Conservation (phyloP, 2,888 invertebrate species). For the Ectobius pallidus region DNA sequence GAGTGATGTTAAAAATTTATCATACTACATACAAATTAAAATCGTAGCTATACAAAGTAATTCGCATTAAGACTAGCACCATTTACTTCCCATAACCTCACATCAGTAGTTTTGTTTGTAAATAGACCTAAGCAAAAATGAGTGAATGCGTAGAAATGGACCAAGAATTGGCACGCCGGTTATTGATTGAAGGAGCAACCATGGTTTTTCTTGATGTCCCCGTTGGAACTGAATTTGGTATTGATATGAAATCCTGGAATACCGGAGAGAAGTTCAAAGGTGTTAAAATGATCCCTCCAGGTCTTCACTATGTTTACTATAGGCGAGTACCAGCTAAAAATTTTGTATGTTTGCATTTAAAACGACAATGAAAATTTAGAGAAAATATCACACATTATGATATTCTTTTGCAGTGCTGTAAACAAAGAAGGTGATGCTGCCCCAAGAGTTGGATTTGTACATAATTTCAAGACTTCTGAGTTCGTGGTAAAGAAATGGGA, state of each 20-base stretch:
- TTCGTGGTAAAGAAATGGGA: conserved; percentile 91
- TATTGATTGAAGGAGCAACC: conserved; percentile 82
- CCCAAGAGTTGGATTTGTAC: conserved; percentile 83
- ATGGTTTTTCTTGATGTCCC: conserved; percentile 88
- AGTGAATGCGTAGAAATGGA: conserved; percentile 62
- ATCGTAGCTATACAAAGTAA: too few species aligned
- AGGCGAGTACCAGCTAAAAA: too few species aligned
- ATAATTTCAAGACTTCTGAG: conserved; percentile 81
- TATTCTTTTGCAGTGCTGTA: conserved; percentile 55
- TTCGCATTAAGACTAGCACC: too few species aligned
- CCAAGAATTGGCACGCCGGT: conserved; percentile 73
- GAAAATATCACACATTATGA: not conserved
- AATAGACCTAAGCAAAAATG: too few species aligned
- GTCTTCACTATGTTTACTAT: conserved; percentile 92
- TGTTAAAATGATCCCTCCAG: conserved; percentile 98
- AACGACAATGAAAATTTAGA: not conserved
- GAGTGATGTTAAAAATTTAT: too few species aligned
- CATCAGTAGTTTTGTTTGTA: too few species aligned
- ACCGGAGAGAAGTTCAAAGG: conserved; percentile 92
- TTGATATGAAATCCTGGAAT: conserved; percentile 89
- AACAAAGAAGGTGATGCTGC: conserved; percentile 64
- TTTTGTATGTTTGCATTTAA: too few species aligned
- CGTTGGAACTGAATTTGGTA: conserved; percentile 93
- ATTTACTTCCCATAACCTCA: too few species aligned
- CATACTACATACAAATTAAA: too few species aligned